Evolutionary conservation across 2,113 vertebrate species (phyloP).

Genomic region (Sinocyclocheilus maitianheensis): DNA sequence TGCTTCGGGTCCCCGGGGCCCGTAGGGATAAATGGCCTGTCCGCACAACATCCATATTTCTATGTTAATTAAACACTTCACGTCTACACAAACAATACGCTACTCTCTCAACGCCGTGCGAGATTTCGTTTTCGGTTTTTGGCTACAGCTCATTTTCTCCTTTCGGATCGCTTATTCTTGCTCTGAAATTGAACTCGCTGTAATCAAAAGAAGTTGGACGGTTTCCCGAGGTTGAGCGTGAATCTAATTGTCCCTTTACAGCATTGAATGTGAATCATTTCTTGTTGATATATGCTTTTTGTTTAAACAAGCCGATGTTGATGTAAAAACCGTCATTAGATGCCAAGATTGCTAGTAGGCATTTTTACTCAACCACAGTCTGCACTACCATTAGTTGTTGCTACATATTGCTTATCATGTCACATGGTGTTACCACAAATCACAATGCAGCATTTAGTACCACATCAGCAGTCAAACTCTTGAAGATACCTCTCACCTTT

Average conservation of each 20-base stretch:
- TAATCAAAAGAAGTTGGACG: background rate
- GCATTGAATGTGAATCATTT: background rate
- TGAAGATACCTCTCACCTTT: background rate
- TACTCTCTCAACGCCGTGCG: slow-evolving; percentile 39
- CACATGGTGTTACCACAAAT: background rate
- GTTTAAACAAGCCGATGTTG: slow-evolving; percentile 55
- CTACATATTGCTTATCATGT: too few relatives aligned
- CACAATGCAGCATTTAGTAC: too few relatives aligned
- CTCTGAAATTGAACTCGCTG: too few relatives aligned
- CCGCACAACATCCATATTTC: slow-evolving; percentile 69
- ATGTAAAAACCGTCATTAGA: background rate
- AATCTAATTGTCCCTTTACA: background rate
- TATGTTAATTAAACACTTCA: slow-evolving; percentile 69
- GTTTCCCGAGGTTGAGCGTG: background rate
- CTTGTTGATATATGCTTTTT: slow-evolving; percentile 4
- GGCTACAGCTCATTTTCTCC: slow-evolving; percentile 54
- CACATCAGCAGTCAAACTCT: background rate
- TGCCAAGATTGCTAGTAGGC: background rate
- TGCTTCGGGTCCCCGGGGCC: slow-evolving; percentile 61
- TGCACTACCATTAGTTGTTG: too few relatives aligned
- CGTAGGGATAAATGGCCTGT: slow-evolving; percentile 71
- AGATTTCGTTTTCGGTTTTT: slow-evolving; percentile 56
- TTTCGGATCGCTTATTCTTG: slow-evolving; percentile 27
- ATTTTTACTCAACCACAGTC: background rate
- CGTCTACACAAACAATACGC: background rate